Base-by-base conservation (phyloP, 64 coral and sea anemone species). In the Porites lutea region DNA sequence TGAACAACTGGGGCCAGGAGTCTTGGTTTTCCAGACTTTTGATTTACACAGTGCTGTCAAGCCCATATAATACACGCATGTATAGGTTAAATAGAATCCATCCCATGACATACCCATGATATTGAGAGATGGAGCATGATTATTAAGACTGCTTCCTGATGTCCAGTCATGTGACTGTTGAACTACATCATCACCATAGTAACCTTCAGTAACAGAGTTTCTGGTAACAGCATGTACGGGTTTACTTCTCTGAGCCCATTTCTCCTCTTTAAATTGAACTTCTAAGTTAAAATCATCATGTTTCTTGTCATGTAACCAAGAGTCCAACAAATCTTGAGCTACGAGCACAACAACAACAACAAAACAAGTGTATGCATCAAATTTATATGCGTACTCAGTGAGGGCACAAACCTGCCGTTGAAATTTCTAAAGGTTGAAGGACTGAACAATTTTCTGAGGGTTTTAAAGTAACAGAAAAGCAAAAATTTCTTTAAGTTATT, bases 251-350 rank as follows among this genome's bases (percentile, higher is more conserved):
- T 91, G 72, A 15, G 82, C 78, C 95, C 95, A 97, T 51, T 72
- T 75, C 54, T 97, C 95, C 48, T 88, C 81, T 51, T 71, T 93
- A 69, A 97, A 97, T 64, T 97, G 81, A 27, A 93, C 75, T 72
- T 97, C 82, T 45, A 89, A 59, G 53, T 59, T 77, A 52, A 97
- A 86, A 54, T 93, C 79, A 80, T 94, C 82, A 46, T 87, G 75
- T 20, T 93, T 93, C 55, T 91, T 97, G 22, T 88, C 92, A 74
- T 88, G 75, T 8, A 94, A 68, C 95, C 95, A 97, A 5, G 91
- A 93, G 65, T 97, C 92, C 14, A 97, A 84, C 11, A 97, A 79
- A 82, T 94, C 95, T 97, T 97, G 95, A 19, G 95, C 95, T 97
- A 37, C 1, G 27, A 37, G 72, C 1, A 72, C 13, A 75, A 55